Percentiles rank a stretch among this genome's conserved stretches.
phyloP scores from a whole-genome alignment of 2,888 invertebrate species.

The Pterostichus madidus region DNA sequence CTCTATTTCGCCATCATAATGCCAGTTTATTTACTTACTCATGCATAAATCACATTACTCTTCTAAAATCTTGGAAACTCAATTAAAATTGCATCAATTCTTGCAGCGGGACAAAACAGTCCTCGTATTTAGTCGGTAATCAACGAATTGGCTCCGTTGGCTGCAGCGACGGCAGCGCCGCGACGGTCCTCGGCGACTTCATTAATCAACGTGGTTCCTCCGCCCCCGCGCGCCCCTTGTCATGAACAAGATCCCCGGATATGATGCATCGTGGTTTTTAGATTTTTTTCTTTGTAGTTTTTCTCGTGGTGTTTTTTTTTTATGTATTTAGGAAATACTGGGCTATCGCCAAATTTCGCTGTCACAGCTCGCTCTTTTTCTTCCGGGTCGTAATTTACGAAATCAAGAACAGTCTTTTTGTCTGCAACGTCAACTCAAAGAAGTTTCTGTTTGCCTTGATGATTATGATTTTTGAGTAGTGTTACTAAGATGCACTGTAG shows the following conservation, averaged over 20 bases:
- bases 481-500: constrained; percentile 5
- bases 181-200: constrained; percentile 60
- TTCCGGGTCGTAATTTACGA: constrained; percentile 55
- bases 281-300: constrained; percentile 54
- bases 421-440: constrained; percentile 39
- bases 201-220: constrained; percentile 56
- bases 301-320: constrained; percentile 53
- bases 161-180: constrained; percentile 22
- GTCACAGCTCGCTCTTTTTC: constrained; percentile 59
- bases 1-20: neutral
- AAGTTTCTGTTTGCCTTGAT: constrained; percentile 46
- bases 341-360: constrained; percentile 63
- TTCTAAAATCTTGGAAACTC: constrained; percentile 40
- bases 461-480: constrained; percentile 39
- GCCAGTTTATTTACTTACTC: constrained; percentile 15
- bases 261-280: constrained; percentile 66
- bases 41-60: constrained; percentile 34
- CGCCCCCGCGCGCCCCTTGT: constrained; percentile 14
- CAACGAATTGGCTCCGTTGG: constrained; percentile 57
- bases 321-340: constrained; percentile 62
- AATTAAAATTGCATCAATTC: constrained; percentile 53
- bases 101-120: constrained; percentile 46
- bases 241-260: constrained; percentile 56
- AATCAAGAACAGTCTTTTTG: constrained; percentile 61
- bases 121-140: constrained; percentile 61